Evolutionary conservation across 1,140 invertebrate species (phyloP), one percentile per base, ranked within the genome.

Genomic region (Drosophila teissieri): DNA sequence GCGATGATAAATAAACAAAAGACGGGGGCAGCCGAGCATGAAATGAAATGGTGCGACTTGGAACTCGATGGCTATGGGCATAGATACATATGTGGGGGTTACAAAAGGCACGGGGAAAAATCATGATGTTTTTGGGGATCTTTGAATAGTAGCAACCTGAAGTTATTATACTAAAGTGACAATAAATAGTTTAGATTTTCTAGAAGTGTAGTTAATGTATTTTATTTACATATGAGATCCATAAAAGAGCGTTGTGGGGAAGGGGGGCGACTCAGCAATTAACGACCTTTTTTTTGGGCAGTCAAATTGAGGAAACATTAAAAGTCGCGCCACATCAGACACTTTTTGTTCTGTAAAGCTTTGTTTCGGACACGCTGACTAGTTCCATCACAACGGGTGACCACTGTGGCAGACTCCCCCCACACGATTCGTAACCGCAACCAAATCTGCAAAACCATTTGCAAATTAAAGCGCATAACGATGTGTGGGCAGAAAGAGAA

Each of bases 261-360:
- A 54, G 17, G 34, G 22, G 22, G 22, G 22, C n/a, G 19, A 45
- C 34, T 58, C 42, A 72, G 45, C 48, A 69, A 54, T 75, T 85
- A 60, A 76, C 61, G 36, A 51, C 53, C 24, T 55, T 74, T 74
- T 68, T 60, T 65, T 76, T 42, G 37, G 49, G 24, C 36, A 60
- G 19, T 52, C 52, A 72, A 88, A 88, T 86, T 88, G 69, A 82
- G 74, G 83, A 86, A 86, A 73, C 60, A 88, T 75, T 79, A 79
- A 76, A 61, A 67, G 14, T 34, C 31, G 53, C 55, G 53, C 22
- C 49, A 45, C 48, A 55, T 54, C 27, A 45, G 44, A 61, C 73
- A 77, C 73, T 51, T 69, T 73, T 68, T 65, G 45, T 68, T 68
- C 64, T 36, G 24, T 45, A 2, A 17, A 42, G 40, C 51, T 55